Evolutionary conservation across 2,888 invertebrate species (phyloP), one percentile per base, ranked within the genome.

Genomic region (Catonia carolina): DNA sequence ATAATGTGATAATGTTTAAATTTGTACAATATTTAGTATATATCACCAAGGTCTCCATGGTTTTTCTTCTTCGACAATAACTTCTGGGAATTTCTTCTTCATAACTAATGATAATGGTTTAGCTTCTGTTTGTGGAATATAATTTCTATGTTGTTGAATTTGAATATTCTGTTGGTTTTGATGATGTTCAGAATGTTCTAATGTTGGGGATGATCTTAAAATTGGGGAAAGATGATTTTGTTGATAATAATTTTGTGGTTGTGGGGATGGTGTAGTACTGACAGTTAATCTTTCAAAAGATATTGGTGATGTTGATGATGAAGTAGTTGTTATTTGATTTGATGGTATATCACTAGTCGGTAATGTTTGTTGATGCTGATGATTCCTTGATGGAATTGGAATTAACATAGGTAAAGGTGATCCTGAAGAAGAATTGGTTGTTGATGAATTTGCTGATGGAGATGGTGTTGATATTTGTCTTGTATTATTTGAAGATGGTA

Each of bases 401-500:
- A 45, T 45, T 27, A 45, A 45, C 45, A 45, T 45, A 14, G 45
- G 45, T 45, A 45, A 45, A 14, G 45, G 45, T 20, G 45, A 45
- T 22, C 14, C 5, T 7, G 45, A 14, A 23, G 6, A 5, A 6
- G 45, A 27, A 10, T 6, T 6, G 4, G 27, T 6, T 27, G 27
- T 6, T 8, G 27, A 8, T 8, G 8, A 6, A 27, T 27, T 27
- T 27, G 27, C 27, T 27, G 27, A 6, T 27, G 27, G 27, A 6
- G 27, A 6, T 27, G 27, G 27, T 8, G 27, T 6, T 27, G 27
- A 27, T 6, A 27, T 27, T 27, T 27, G 27, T 27, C 27, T 27
- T 8, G 27, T 27, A 10, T 45, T 45, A 27, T 23, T 45, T 8
- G 23, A 2, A 6, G 45, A 23, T 23, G 84, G 84, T 58, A 85